Evolutionary conservation across 2,888 invertebrate species (phyloP).

Genomic region (Heliconius ismenius): DNA sequence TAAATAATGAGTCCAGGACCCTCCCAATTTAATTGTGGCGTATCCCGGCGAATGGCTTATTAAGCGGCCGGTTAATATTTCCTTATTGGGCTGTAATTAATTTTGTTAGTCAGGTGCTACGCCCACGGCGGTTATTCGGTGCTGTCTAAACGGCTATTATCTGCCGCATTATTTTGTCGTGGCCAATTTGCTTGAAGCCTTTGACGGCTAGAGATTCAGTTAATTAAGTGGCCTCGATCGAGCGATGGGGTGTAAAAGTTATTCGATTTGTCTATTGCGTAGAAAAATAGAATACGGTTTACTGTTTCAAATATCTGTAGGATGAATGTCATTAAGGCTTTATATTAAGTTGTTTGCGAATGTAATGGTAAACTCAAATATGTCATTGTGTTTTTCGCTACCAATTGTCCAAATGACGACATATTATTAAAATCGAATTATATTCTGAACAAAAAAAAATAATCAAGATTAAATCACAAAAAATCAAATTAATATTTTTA

Average conservation of each 20-base stretch:
- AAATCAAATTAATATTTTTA: neutral
- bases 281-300: neutral
- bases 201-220: conserved; percentile 72
- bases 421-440: neutral
- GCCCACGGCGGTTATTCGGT: conserved; percentile 64
- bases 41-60: conserved; percentile 79
- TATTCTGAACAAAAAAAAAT: neutral
- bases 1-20: conserved; percentile 78
- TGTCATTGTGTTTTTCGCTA: neutral
- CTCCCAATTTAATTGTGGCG: conserved; percentile 80
- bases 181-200: conserved; percentile 78
- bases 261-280: neutral
- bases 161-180: conserved; percentile 75
- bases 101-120: conserved; percentile 79
- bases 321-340: neutral
- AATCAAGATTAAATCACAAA: neutral
- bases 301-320: neutral
- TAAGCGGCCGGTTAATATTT: conserved; percentile 80
- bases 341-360: neutral
- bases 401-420: neutral
- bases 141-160: conserved; percentile 70
- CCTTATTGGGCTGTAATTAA: conserved; percentile 80
- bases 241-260: conserved; percentile 46
- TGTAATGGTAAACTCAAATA: too few relatives aligned
- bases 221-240: conserved; percentile 66